Percentiles rank a stretch among this genome's conserved stretches.
phyloP scores from a whole-genome alignment of 2,797 vertebrate genomes.

The Lagorchestes hirsutus region DNA sequence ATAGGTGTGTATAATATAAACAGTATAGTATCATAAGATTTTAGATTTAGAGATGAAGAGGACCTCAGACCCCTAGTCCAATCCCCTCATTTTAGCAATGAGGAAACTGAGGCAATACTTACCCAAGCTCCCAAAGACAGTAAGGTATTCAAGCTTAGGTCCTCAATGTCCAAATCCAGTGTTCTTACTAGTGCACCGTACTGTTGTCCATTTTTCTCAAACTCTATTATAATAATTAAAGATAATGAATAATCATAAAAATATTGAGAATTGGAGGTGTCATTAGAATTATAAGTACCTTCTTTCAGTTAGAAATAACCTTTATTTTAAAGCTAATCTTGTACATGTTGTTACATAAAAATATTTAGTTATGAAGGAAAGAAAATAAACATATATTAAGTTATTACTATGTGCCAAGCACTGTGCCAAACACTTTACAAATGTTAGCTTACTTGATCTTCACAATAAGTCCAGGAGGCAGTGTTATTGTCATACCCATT shows the following conservation, averaged over 20 bases:
- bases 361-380: neutral
- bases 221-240: conserved; percentile 25
- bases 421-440: neutral
- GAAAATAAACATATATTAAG: neutral
- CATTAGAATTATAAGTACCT: neutral
- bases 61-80: neutral
- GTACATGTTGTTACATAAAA: neutral
- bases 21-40: neutral
- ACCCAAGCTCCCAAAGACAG: neutral
- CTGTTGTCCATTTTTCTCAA: neutral
- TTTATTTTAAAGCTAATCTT: conserved; percentile 17
- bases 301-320: neutral
- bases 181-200: neutral
- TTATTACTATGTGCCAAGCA: neutral
- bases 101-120: neutral
- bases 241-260: neutral
- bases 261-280: conserved; percentile 1
- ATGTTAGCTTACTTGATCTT: neutral
- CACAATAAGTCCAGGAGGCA: neutral
- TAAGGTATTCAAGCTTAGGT: neutral
- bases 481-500: neutral
- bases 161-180: neutral
- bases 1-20: neutral
- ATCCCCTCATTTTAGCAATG: neutral
- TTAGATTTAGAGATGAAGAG: neutral